Evolutionary conservation across 2,888 invertebrate genomes (phyloP).

Genomic region (Lamellibrachia satsuma): DNA sequence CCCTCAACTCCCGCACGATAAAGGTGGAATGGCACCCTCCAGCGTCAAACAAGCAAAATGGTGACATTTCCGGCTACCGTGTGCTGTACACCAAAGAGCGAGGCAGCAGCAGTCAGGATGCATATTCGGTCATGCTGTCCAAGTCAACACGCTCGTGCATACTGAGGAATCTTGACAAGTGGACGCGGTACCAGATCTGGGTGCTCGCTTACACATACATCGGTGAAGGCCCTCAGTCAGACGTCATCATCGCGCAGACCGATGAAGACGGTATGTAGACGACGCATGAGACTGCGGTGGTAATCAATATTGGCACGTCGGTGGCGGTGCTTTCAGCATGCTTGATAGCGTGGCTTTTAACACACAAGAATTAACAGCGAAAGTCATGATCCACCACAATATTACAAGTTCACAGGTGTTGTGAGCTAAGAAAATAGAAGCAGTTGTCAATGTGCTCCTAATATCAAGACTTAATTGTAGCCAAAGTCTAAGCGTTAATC

Average conservation of each 20-base stretch:
- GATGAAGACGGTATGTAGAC: slow-evolving; percentile 95
- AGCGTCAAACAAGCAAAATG: slow-evolving; percentile 88
- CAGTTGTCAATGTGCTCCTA: too few relatives aligned
- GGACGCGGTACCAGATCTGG: slow-evolving; percentile 97
- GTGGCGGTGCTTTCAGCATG: not conserved
- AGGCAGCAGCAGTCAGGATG: slow-evolving; percentile 68
- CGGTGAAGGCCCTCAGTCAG: slow-evolving; percentile 92
- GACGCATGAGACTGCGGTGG: slow-evolving; percentile 21
- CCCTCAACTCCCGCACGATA: slow-evolving; percentile 86
- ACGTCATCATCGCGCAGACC: slow-evolving; percentile 90
- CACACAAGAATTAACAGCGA: not conserved
- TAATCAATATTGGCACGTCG: not conserved
- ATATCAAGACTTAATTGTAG: too few relatives aligned
- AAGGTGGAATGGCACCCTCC: slow-evolving; percentile 93
- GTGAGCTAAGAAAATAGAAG: too few relatives aligned
- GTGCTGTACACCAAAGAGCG: slow-evolving; percentile 66
- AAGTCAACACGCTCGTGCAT: slow-evolving; percentile 47
- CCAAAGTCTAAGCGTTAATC: too few relatives aligned
- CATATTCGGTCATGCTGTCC: slow-evolving; percentile 51
- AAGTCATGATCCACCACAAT: not conserved
- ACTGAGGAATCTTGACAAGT: slow-evolving; percentile 78
- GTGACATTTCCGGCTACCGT: slow-evolving; percentile 66
- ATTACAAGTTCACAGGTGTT: too few relatives aligned
- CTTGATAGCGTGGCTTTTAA: not conserved
- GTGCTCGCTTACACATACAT: slow-evolving; percentile 73